Percentiles rank a stretch among this genome's conserved stretches.
phyloP scores from a whole-genome alignment of 92 coral and sea anemone genomes.

The Phymanthus crucifer region DNA sequence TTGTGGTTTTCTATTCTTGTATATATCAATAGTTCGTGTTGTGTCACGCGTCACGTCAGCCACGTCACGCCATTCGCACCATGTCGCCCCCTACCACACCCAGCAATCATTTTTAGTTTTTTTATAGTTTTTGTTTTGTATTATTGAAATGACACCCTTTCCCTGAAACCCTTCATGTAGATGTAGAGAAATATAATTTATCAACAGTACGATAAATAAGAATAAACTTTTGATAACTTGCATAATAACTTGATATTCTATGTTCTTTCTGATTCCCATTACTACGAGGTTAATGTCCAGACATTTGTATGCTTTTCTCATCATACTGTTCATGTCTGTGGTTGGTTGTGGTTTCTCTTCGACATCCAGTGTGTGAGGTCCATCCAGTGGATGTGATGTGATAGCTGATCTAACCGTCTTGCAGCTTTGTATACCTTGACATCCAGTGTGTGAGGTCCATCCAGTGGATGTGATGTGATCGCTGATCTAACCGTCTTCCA shows the following conservation, averaged over 20 bases:
- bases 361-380: too few relatives aligned
- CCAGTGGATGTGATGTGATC: too few relatives aligned
- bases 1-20: slow-evolving; percentile 1
- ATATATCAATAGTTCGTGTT: not conserved
- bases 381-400: too few relatives aligned
- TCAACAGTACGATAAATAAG: not conserved
- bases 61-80: not conserved
- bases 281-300: not conserved
- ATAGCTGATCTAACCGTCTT: too few relatives aligned
- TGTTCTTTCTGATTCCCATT: not conserved
- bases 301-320: too few relatives aligned
- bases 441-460: too few relatives aligned
- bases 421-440: too few relatives aligned
- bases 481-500: too few relatives aligned
- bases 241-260: not conserved
- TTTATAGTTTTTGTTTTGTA: slow-evolving; percentile 4
- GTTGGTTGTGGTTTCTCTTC: not conserved
- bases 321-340: not conserved
- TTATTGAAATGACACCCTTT: not conserved
- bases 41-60: not conserved
- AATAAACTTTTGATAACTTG: slow-evolving; percentile 15
- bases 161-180: not conserved
- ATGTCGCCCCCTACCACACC: not conserved
- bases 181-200: not conserved
- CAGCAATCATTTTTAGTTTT: not conserved